Evolutionary conservation across 1,140 invertebrate genomes (phyloP).

Genomic region (Cephus cinctus): DNA sequence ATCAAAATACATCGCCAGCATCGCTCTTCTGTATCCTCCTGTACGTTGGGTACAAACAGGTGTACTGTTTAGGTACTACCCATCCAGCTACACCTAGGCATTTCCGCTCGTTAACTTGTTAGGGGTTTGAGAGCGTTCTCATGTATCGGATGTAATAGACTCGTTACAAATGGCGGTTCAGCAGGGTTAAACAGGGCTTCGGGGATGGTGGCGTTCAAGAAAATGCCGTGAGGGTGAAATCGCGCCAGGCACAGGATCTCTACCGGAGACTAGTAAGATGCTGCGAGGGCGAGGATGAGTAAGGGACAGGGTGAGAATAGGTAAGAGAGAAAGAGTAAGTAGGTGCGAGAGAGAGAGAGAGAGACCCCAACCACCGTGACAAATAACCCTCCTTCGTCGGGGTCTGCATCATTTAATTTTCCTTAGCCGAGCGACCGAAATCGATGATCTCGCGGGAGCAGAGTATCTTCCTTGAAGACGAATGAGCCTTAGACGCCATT

Average conservation of each 20-base stretch:
- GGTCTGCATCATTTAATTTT: slow-evolving; percentile 57
- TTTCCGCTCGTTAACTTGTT: too few relatives aligned
- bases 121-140: neutral
- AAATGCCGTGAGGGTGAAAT: too few relatives aligned
- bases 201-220: neutral
- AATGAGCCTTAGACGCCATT: slow-evolving; percentile 51
- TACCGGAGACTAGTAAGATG: slow-evolving; percentile 16
- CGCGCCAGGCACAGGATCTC: too few relatives aligned
- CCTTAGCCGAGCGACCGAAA: slow-evolving; percentile 47
- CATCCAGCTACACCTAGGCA: too few relatives aligned
- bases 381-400: slow-evolving; percentile 54
- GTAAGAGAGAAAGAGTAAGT: too few relatives aligned
- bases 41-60: too few relatives aligned
- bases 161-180: slow-evolving; percentile 38
- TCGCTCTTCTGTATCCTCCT: too few relatives aligned
- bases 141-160: slow-evolving; percentile 33
- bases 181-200: slow-evolving; percentile 29
- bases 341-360: slow-evolving; percentile 9
- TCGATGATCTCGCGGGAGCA: slow-evolving; percentile 53
- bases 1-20: too few relatives aligned
- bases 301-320: too few relatives aligned
- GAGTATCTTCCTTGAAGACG: slow-evolving; percentile 51
- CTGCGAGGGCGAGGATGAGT: slow-evolving; percentile 6
- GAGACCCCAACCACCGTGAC: slow-evolving; percentile 41
- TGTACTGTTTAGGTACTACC: too few relatives aligned